phyloP scores from a whole-genome alignment of 2,797 vertebrate species.

The Tinamus major region DNA sequence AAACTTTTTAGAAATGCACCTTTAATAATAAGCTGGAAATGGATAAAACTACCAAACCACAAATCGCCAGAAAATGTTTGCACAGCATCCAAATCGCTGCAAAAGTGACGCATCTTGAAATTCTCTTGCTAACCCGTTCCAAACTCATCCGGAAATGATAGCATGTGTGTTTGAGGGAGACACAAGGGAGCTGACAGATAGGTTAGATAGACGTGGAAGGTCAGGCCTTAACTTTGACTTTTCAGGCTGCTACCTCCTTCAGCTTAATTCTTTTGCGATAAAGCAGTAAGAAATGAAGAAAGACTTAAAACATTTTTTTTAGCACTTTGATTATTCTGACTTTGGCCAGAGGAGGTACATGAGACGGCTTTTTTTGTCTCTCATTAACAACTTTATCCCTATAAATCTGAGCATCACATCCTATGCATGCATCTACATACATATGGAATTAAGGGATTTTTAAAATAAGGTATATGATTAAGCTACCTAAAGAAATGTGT shows the following conservation, averaged over 20 bases:
- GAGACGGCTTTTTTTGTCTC: background rate
- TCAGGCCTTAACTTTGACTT: conserved; percentile 64
- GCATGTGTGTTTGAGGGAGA: conserved; percentile 40
- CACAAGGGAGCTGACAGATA: conserved; percentile 33
- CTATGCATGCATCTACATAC: background rate
- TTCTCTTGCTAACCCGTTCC: conserved; percentile 61
- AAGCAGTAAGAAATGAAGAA: conserved; percentile 5
- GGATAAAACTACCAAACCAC: conserved; percentile 70
- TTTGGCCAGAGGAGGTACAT: background rate
- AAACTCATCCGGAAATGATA: conserved; percentile 51
- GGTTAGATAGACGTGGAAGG: conserved; percentile 7
- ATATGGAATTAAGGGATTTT: background rate
- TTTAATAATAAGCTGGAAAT: conserved; percentile 76
- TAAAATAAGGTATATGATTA: background rate
- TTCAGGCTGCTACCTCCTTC: background rate
- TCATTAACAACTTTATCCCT: background rate
- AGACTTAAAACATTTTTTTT: conserved; percentile 8
- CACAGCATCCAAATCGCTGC: conserved; percentile 64
- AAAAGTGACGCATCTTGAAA: conserved; percentile 73
- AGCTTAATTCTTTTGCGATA: conserved; percentile 22
- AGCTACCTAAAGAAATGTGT: background rate
- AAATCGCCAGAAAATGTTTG: conserved; percentile 72
- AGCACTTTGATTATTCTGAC: background rate
- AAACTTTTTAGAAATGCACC: conserved; percentile 38
- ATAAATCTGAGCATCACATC: background rate